A percentile compares a stretch with the other conserved stretches of the same genome.
Evolutionary conservation across 2,888 invertebrate genomes (phyloP).

Genomic region (Zygogramma bicolorata): DNA sequence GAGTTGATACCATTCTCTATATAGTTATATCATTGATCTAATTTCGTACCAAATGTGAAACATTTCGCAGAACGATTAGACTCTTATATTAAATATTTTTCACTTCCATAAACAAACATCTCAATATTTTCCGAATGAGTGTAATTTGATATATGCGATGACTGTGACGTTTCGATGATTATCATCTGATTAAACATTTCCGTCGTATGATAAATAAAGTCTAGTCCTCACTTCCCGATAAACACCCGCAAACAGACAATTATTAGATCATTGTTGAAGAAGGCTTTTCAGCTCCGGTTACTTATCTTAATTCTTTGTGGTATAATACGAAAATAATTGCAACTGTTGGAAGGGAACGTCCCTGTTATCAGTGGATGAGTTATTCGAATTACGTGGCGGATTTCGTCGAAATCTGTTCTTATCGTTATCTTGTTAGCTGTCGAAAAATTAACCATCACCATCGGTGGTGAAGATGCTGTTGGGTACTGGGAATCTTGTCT

Average conservation of each 20-base stretch:
- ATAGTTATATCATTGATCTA: too few relatives aligned
- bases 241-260: not conserved
- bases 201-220: not conserved
- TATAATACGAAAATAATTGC: not conserved
- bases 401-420: not conserved
- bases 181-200: not conserved
- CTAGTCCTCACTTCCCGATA: conserved; percentile 1
- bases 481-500: too few relatives aligned
- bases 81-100: not conserved
- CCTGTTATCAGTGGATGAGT: not conserved
- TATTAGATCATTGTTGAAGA: not conserved
- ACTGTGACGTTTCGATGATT: not conserved
- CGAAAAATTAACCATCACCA: not conserved
- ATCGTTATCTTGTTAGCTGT: not conserved
- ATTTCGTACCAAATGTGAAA: not conserved
- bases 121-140: not conserved
- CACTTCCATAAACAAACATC: not conserved
- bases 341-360: not conserved
- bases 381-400: not conserved
- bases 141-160: not conserved
- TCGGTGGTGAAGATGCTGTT: too few relatives aligned
- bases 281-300: not conserved
- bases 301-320: not conserved
- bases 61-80: not conserved
- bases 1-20: too few relatives aligned